Evolutionary conservation across 2,113 vertebrate genomes (phyloP).

Genomic region (Cryptotis parvus): DNA sequence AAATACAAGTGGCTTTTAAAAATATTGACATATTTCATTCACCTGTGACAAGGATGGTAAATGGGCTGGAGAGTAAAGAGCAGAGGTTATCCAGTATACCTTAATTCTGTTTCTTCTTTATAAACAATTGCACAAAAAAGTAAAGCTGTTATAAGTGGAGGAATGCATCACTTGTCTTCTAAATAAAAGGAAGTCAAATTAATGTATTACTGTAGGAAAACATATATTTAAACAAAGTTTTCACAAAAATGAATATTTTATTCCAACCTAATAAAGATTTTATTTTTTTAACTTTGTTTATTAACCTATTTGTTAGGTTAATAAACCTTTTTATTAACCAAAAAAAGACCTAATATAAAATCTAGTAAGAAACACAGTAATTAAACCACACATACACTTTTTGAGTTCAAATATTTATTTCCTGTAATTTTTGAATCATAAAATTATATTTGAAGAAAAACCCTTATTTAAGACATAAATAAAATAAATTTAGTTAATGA

Average conservation of each 20-base stretch:
- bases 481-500: neutral
- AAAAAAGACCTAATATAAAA: too few species aligned
- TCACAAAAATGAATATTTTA: neutral
- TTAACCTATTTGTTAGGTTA: too few species aligned
- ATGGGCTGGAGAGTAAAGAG: neutral
- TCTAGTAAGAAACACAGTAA: neutral
- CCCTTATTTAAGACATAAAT: neutral
- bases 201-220: neutral
- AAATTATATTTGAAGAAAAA: neutral
- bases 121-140: neutral
- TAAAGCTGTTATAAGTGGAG: neutral
- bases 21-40: neutral
- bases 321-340: too few species aligned
- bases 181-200: neutral
- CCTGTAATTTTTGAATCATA: neutral
- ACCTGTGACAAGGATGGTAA: neutral
- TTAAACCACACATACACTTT: neutral
- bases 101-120: neutral
- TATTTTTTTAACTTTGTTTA: too few species aligned
- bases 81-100: neutral
- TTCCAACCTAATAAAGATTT: neutral
- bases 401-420: neutral
- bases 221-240: neutral
- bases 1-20: neutral
- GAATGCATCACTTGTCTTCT: neutral